Evolutionary conservation across 2,113 vertebrate species (phyloP).

Genomic region (Cebus imitator): DNA sequence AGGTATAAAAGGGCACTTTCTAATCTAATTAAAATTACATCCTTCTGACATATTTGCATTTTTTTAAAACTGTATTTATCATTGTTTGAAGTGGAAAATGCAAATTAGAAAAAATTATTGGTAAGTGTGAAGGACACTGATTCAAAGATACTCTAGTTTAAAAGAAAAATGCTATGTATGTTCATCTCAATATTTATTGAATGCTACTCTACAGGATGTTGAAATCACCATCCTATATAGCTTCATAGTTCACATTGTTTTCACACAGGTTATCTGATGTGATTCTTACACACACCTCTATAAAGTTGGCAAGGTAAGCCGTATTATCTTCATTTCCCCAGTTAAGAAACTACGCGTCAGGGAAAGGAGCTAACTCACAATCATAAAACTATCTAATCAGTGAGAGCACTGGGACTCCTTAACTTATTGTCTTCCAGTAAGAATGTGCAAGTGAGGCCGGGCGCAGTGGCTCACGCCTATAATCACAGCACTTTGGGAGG

Average conservation of each 20-base stretch:
- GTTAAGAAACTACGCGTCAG: background rate
- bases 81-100: background rate
- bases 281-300: background rate
- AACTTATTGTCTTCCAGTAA: background rate
- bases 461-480: no score
- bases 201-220: fast-evolving
- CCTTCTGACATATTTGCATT: background rate
- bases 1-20: background rate
- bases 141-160: background rate
- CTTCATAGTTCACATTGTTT: background rate
- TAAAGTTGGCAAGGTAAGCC: background rate
- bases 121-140: background rate
- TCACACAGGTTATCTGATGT: fast-evolving
- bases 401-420: background rate
- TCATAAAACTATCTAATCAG: background rate
- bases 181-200: background rate
- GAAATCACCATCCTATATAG: background rate
- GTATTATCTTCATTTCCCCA: background rate
- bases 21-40: background rate
- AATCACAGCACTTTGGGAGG: no score
- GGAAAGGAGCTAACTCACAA: background rate
- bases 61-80: background rate
- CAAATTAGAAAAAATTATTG: background rate
- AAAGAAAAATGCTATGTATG: fast-evolving
- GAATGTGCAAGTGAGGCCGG: no score